Percentiles rank a stretch among this genome's conserved stretches.
Conservation (phyloP, 2,888 invertebrate genomes). For the Trypoxylon attenuatum region DNA sequence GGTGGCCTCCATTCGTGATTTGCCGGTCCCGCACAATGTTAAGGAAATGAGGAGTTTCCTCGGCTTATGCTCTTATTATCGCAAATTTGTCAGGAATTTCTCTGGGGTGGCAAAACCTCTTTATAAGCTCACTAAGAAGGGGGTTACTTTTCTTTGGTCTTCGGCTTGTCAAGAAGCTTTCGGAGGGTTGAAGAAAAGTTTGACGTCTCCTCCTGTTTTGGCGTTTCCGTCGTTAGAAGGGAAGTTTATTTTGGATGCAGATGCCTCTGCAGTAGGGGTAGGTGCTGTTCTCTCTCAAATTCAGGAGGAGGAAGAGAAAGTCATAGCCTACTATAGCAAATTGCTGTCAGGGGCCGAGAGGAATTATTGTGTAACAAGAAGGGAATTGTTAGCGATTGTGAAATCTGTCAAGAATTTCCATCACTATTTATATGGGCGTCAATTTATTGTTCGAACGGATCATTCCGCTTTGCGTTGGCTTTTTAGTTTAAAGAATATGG, state of each 20-base stretch:
- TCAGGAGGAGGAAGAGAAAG: not conserved
- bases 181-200: too few species aligned
- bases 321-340: not conserved
- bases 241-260: not conserved
- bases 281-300: not conserved
- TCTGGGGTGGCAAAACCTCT: too few species aligned
- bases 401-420: too few species aligned
- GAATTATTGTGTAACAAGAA: not conserved
- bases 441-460: not conserved
- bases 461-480: not conserved
- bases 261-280: not conserved
- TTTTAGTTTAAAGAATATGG: not conserved
- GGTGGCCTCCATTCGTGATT: too few species aligned
- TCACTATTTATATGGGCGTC: not conserved
- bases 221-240: not conserved
- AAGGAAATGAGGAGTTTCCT: too few species aligned
- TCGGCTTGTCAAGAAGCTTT: too few species aligned
- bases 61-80: too few species aligned
- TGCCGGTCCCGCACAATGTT: too few species aligned
- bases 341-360: not conserved
- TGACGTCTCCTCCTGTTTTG: too few species aligned
- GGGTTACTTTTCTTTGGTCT: too few species aligned
- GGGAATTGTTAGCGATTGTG: not conserved
- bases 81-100: too few species aligned
- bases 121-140: too few species aligned